Conservation (phyloP, 2,797 vertebrate genomes). For the Varecia variegata region DNA sequence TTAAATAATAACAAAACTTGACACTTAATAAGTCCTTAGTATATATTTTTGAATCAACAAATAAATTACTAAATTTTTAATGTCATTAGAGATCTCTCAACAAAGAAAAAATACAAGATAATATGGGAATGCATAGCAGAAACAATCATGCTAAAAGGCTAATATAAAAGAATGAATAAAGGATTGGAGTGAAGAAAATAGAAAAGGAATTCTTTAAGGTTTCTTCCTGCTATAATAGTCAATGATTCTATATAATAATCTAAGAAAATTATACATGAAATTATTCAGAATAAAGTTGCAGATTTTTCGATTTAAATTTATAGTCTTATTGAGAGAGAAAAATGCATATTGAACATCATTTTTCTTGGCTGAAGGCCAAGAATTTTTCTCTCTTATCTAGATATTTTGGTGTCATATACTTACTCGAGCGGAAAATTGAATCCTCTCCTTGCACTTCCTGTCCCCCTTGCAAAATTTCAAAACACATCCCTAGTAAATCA, state of each 20-base stretch:
- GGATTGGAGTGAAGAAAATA: not conserved
- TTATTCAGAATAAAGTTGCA: not conserved
- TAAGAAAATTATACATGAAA: constrained; percentile 2
- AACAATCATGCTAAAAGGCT: not conserved
- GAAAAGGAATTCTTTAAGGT: not conserved
- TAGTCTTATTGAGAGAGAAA: not conserved
- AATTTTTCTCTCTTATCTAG: not conserved
- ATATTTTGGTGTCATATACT: not conserved
- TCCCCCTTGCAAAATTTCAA: not conserved
- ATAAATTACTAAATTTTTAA: not conserved
- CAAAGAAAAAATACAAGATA: not conserved
- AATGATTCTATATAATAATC: not conserved
- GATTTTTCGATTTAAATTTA: not conserved
- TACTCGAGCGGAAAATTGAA: not conserved
- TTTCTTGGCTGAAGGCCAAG: not conserved
- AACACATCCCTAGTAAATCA: constrained; percentile 35
- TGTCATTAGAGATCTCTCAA: not conserved
- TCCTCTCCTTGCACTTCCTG: not conserved
- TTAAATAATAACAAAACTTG: not conserved
- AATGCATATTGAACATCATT: not conserved
- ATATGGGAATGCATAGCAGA: not conserved
- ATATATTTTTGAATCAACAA: not conserved
- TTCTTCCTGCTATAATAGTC: not conserved
- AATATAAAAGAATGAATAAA: not conserved
- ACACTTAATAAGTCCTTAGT: not conserved